Base-by-base conservation (phyloP, 2,888 invertebrate species). In the Xestia ashworthii region DNA sequence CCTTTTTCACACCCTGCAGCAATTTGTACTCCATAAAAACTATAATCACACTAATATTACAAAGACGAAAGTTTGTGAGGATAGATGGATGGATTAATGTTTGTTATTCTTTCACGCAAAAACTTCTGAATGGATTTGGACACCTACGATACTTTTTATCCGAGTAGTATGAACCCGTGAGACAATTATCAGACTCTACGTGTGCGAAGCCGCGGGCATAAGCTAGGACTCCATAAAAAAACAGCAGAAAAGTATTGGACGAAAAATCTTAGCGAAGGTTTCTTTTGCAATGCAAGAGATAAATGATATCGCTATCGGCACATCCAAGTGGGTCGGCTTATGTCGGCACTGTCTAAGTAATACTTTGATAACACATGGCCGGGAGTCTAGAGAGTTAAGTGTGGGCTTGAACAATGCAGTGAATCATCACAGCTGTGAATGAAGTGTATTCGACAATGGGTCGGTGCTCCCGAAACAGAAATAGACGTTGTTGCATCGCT, bases 391-490 rank as follows among this genome's bases (percentile, higher is more conserved):
- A 89, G 87, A 89, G 87, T 87, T 64, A 90, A 91, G 92, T 90
- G 93, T 93, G 91, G 94, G 94, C 90, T 92, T 88, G 90, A 92
- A 95, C 94, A 95, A 95, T 94, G 89, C 90, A 85, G 89, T 95
- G 95, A 95, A 94, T 95, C 95, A 95, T 93, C 88, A 87, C 90
- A 92, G 90, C 91, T 92, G 92, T 93, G 93, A 94, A 93, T 94
- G 92, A 93, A 93, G 89, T 90, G 91, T 93, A 91, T 92, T 91
- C 93, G 92, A 92, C 92, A 92, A 89, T 93, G 90, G 94, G 94
- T 95, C 94, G 93, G 90, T 93, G 95, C 91, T 94, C 94, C 92
- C 93, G 82, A 91, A 92, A 91, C 90, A 83, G 90, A 95, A 95
- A 95, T 95, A 95, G 93, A 93, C 84, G 90, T 91, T 91, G 91